These are phyloP conservation scores for Matsumurasca onukii DNA, from an alignment of 1,140 invertebrate species.

Conservation along the genomic window DNA sequence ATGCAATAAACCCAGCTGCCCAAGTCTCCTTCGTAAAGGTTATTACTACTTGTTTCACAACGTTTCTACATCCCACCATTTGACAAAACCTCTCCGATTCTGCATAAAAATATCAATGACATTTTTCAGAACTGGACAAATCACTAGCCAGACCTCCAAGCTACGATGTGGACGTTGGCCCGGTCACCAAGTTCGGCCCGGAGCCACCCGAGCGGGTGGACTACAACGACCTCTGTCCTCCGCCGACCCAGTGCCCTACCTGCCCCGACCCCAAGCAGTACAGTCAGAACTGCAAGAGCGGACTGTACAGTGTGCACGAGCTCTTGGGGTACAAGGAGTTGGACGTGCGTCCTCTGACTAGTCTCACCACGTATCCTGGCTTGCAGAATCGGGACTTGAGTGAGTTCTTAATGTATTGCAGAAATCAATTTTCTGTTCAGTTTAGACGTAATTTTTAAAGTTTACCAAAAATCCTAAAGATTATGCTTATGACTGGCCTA, in stretches of 20 bases:
- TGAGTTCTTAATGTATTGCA: slow-evolving; percentile 45
- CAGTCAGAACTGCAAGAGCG: slow-evolving; percentile 57
- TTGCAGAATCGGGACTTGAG: slow-evolving; percentile 58
- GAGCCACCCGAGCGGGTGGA: slow-evolving; percentile 17
- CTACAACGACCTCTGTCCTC: slow-evolving; percentile 13
- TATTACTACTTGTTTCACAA: too few relatives aligned
- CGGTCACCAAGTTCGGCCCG: not conserved
- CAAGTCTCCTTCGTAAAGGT: too few relatives aligned
- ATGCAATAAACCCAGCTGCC: too few relatives aligned
- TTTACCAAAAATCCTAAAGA: too few relatives aligned
- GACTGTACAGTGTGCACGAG: slow-evolving; percentile 56
- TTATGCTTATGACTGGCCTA: too few relatives aligned
- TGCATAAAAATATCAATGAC: too few relatives aligned
- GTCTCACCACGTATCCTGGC: slow-evolving; percentile 57
- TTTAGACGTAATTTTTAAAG: too few relatives aligned
- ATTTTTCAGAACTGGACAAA: not conserved
- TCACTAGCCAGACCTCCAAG: not conserved
- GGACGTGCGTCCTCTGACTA: slow-evolving; percentile 56
- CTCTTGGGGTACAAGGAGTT: slow-evolving; percentile 52
- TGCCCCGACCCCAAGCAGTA: slow-evolving; percentile 56
- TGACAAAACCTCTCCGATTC: too few relatives aligned
- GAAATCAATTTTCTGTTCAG: not conserved
- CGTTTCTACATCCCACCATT: too few relatives aligned
- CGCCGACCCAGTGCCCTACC: slow-evolving; percentile 44
- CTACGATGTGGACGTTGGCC: not conserved